Percentiles rank a stretch among this genome's conserved stretches.
Evolutionary conservation across 2,113 vertebrate species (phyloP).

Genomic region (Origma solitaria): DNA sequence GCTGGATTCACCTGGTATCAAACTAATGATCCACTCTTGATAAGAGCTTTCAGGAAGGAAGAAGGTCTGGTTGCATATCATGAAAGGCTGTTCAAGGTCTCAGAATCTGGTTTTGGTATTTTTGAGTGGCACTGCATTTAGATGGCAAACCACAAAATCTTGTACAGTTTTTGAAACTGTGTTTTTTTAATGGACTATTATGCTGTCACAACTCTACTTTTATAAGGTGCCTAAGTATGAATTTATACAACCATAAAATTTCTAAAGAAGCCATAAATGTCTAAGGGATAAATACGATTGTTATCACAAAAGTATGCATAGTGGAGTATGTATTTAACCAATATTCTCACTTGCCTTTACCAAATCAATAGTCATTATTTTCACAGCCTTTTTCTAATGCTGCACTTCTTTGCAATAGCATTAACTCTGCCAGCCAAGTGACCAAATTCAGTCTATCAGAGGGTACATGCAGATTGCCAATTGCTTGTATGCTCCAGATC

Average conservation of each 20-base stretch:
- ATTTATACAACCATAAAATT: conserved; percentile 45
- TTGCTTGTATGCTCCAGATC: neutral
- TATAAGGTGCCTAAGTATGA: conserved; percentile 24
- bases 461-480: neutral
- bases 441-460: neutral
- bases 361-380: conserved; percentile 2
- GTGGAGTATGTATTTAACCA: neutral
- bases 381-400: neutral
- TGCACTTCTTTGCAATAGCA: neutral
- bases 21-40: neutral
- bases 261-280: conserved; percentile 36
- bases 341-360: neutral
- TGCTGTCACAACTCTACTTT: neutral
- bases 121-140: neutral
- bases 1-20: neutral
- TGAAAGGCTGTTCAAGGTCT: neutral
- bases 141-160: neutral
- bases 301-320: neutral
- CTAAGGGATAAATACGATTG: neutral
- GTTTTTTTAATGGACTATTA: conserved; percentile 5
- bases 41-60: neutral
- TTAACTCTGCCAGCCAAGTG: neutral
- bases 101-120: neutral
- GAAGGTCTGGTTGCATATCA: neutral
- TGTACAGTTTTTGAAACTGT: neutral